These are phyloP conservation scores for Fragum sueziense DNA, from an alignment of 2,888 invertebrate species.

Conservation along the genomic window DNA sequence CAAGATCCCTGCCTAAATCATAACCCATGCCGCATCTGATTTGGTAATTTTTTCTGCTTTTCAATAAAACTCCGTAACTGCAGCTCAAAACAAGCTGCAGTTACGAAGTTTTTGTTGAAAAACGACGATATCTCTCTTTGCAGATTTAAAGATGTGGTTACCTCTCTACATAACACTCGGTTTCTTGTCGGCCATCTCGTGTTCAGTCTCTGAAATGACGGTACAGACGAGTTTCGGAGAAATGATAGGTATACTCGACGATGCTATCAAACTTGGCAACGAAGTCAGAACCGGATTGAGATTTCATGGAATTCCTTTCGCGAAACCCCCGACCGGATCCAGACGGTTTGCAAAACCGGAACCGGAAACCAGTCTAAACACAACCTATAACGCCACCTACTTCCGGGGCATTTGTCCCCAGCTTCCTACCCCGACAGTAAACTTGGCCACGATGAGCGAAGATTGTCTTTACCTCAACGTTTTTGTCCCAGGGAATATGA, in stretches of 20 bases:
- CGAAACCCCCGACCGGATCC: constrained; percentile 45
- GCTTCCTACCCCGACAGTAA: constrained; percentile 2
- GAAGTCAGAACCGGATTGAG: not conserved
- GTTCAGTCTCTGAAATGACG: not conserved
- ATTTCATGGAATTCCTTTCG: constrained; percentile 55
- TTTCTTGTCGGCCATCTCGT: not conserved
- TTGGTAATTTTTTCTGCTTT: no score
- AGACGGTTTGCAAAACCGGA: constrained; percentile 38
- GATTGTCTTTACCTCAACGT: constrained; percentile 97
- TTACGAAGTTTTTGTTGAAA: no score
- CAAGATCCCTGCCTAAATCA: no score
- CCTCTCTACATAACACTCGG: not conserved
- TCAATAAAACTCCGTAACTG: no score
- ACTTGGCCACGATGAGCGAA: constrained; percentile 86
- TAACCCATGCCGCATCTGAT: no score
- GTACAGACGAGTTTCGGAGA: constrained; percentile 26
- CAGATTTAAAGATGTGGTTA: not conserved
- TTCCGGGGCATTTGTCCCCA: constrained; percentile 49
- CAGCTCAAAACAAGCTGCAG: no score
- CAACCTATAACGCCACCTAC: constrained; percentile 48
- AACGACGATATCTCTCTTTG: no score
- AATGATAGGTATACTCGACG: constrained; percentile 25
- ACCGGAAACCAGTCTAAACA: not conserved
- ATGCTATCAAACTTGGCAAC: constrained; percentile 21
- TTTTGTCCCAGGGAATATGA: constrained; percentile 89